Base-by-base conservation (phyloP, 1,140 invertebrate genomes). In the Drosophila aff. region DNA sequence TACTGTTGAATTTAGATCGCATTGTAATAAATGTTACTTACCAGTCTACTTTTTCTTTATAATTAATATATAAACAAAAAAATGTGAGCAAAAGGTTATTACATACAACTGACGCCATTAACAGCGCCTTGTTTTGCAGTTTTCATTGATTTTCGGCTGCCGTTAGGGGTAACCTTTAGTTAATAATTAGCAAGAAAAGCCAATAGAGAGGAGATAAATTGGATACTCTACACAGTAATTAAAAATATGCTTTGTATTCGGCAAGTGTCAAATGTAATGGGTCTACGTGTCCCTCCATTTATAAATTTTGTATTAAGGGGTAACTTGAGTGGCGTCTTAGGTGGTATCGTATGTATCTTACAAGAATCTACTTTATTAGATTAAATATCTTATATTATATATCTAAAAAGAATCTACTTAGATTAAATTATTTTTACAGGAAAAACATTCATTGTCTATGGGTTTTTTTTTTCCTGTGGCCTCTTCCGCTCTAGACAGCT, bases 401-500 rank as follows among this genome's bases (percentile, higher is more conserved):
- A 28, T 28, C 26, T 28, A 7, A 28, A 5, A 28, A 28, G 7
- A 31, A 31, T 31, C 8, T 31, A 31, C 7, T 31, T 31, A 31
- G 7, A 2, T 9, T 7, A 31, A 31, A 31, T 8, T 23, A 23
- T 41, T 52, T 21, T 33, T 13, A 36, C 11, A 38, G 2, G 8
- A 11, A 23, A 38, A 38, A 16, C 11, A 0, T 33, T 53, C 36
- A 6, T 10, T 23, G 21, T 23, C 33, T 36, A 21, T 36, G 4
- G 18, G 23, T 23, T 36, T 21, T 1, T 36, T 21, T 1, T 53
- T 53, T 13, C 4, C 31, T 36, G 7, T 36, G 18, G 18, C 50
- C 7, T 36, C 7, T 38, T 55, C 52, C 52, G 33, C 52, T 38
- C 33, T 23, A 55, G 33, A 38, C 52, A 55, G 18, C 23, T 55